phyloP scores from a whole-genome alignment of 2,888 invertebrate species.

The Pammene aurita region DNA sequence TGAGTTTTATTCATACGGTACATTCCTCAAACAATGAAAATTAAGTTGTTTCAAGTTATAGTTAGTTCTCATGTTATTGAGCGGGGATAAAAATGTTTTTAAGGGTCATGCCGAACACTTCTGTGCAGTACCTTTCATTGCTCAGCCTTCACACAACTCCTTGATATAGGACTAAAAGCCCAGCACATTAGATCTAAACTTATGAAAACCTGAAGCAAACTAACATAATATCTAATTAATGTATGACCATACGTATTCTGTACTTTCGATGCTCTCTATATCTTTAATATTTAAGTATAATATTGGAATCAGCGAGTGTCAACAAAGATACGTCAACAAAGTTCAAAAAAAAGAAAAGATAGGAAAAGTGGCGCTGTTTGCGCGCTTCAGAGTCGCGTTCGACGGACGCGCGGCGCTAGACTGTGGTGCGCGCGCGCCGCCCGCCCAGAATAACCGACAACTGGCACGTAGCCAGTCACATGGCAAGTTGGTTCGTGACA shows the following conservation, averaged over 20 bases:
- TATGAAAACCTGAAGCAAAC: constrained; percentile 1
- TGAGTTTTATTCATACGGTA: constrained; percentile 24
- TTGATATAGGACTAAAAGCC: constrained; percentile 48
- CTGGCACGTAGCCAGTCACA: constrained; percentile 72
- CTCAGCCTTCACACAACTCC: constrained; percentile 58
- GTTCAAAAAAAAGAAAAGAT: constrained; percentile 19
- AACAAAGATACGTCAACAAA: constrained; percentile 37
- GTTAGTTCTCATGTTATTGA: constrained; percentile 21
- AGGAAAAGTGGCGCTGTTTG: constrained; percentile 30
- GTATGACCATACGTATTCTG: neutral
- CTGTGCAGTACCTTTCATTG: constrained; percentile 68
- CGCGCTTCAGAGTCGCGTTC: constrained; percentile 43
- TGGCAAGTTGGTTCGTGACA: constrained; percentile 51
- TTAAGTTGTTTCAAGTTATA: constrained; percentile 6
- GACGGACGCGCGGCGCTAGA: constrained; percentile 66
- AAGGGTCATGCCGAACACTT: constrained; percentile 50
- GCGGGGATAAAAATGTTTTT: constrained; percentile 7
- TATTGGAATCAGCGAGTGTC: constrained; percentile 21
- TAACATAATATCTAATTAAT: neutral
- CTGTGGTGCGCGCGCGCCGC: constrained; percentile 74
- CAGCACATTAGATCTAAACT: constrained; percentile 29
- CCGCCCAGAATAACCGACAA: constrained; percentile 70
- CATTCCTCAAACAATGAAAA: constrained; percentile 25
- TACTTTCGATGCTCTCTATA: neutral
- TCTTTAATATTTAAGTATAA: neutral